Evolutionary conservation across 2,888 invertebrate species (phyloP).

Genomic region (Tetramorium bicarinatum): DNA sequence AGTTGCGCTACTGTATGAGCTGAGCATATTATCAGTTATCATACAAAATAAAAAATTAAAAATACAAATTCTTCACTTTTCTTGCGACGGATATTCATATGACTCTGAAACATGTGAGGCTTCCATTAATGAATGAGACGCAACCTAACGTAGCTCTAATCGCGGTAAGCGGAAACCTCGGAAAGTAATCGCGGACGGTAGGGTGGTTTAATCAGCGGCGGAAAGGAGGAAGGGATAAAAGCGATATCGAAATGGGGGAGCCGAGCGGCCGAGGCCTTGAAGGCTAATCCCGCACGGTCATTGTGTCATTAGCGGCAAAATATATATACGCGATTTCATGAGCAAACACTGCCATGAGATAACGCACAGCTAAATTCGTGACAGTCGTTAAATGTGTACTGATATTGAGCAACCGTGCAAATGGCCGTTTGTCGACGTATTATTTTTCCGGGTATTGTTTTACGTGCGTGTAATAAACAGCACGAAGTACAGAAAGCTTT

Average conservation of each 20-base stretch:
- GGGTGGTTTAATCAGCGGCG: conserved; percentile 50
- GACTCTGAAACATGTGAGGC: background rate
- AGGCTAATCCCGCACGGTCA: conserved; percentile 64
- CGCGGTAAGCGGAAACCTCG: conserved; percentile 57
- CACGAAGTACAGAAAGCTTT: background rate
- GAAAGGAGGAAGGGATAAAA: conserved; percentile 55
- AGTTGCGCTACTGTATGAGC: background rate
- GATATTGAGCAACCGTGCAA: conserved; percentile 56
- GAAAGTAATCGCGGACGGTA: conserved; percentile 51
- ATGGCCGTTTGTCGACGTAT: conserved; percentile 33
- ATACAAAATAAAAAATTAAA: background rate
- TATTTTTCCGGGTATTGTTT: conserved; percentile 43
- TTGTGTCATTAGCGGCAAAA: conserved; percentile 45
- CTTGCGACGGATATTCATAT: background rate
- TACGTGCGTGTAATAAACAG: background rate
- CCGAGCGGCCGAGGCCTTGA: conserved; percentile 71
- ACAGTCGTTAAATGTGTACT: conserved; percentile 29
- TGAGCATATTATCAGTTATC: background rate
- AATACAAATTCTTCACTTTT: background rate
- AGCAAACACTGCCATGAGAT: conserved; percentile 54
- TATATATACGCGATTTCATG: conserved; percentile 25
- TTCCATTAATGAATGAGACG: conserved; percentile 1
- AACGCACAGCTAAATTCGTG: conserved; percentile 26
- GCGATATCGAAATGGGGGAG: conserved; percentile 61
- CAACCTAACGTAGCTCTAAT: background rate